phyloP scores from a whole-genome alignment of 2,888 invertebrate species.

The Dicroscelio sp. region DNA sequence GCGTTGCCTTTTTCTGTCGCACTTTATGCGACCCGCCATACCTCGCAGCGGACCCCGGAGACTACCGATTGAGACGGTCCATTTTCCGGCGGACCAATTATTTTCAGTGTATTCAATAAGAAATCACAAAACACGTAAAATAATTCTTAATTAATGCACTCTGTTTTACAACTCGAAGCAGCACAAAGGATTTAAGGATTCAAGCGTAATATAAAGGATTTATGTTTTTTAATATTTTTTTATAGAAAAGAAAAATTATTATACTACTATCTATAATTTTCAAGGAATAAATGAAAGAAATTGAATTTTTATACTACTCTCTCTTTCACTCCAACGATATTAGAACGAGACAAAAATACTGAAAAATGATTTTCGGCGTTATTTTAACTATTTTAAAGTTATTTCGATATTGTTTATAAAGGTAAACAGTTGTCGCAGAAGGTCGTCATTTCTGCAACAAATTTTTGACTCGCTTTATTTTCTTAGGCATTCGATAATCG shows the following conservation, averaged over 20 bases:
- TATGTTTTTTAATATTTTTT: too few species aligned
- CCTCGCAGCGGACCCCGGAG: constrained; percentile 85
- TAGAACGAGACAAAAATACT: too few species aligned
- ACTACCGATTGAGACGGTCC: constrained; percentile 85
- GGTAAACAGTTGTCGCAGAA: constrained; percentile 12
- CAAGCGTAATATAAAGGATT: too few species aligned
- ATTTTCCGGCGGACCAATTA: constrained; percentile 84
- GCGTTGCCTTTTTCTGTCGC: constrained; percentile 46
- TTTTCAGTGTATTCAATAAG: constrained; percentile 5
- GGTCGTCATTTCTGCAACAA: constrained; percentile 12
- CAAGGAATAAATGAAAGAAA: too few species aligned
- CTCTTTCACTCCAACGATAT: too few species aligned
- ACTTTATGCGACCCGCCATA: constrained; percentile 49
- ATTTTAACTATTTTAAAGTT: too few species aligned
- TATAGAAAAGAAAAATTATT: too few species aligned
- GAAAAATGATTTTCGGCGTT: too few species aligned
- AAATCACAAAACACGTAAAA: not conserved
- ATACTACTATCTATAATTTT: too few species aligned
- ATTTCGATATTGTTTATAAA: not conserved
- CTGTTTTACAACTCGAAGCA: too few species aligned
- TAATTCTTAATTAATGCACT: not conserved
- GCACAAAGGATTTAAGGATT: too few species aligned
- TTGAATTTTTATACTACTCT: too few species aligned
- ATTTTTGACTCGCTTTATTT: constrained; percentile 48
- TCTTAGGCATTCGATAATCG: constrained; percentile 89